Evolutionary conservation across 1,140 invertebrate genomes (phyloP).

Genomic region (Bombus picipes): DNA sequence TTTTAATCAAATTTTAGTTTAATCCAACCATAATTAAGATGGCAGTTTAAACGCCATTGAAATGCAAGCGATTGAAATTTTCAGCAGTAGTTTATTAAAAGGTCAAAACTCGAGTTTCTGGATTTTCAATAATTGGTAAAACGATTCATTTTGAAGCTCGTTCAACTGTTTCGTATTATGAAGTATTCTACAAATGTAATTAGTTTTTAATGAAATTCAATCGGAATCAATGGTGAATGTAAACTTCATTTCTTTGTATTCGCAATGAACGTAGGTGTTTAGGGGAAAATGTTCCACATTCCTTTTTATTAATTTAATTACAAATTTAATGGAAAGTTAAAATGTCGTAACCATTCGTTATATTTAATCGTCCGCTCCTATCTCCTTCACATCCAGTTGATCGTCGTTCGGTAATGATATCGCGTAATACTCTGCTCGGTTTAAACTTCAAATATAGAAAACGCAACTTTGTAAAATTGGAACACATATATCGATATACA

Average conservation of each 20-base stretch:
- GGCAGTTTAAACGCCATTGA: neutral
- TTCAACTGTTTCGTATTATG: neutral
- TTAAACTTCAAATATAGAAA: neutral
- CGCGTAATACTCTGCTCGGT: neutral
- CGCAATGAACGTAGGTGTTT: neutral
- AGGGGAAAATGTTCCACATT: neutral
- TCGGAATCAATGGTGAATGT: neutral
- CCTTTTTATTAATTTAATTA: neutral
- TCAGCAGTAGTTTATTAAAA: neutral
- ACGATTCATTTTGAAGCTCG: neutral
- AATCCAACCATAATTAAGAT: neutral
- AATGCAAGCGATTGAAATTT: neutral
- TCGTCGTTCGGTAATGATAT: neutral
- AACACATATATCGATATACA: neutral
- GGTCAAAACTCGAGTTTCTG: neutral
- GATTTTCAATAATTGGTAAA: neutral
- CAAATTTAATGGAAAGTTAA: neutral
- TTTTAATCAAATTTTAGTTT: neutral
- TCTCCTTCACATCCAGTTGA: neutral
- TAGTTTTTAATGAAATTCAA: neutral
- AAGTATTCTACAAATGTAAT: neutral
- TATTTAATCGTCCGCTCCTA: neutral
- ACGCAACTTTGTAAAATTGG: neutral
- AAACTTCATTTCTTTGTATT: neutral
- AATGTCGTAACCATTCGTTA: neutral